phyloP scores from a whole-genome alignment of 1,140 invertebrate genomes.

The fruit fly (Drosophila melanogaster) region Release_6_plus_ISO1_MT NT_033777.3:16963501-16964000 shows the following conservation, averaged over 20 bases:
- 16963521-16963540: slow-evolving; percentile 82
- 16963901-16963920: background rate
- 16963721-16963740: slow-evolving; percentile 9
- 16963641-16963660: slow-evolving; percentile 80
- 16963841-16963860: slow-evolving; percentile 54
- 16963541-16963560: slow-evolving; percentile 82
- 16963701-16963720: slow-evolving; percentile 12
- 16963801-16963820: slow-evolving; percentile 72
- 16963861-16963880: background rate
- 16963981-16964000: slow-evolving; percentile 15
- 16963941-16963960: slow-evolving; percentile 38
- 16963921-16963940: slow-evolving; percentile 48
- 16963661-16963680: slow-evolving; percentile 62
- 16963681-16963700: slow-evolving; percentile 19
- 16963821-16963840: slow-evolving; percentile 51
- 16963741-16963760: slow-evolving; percentile 32
- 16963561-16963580: slow-evolving; percentile 82
- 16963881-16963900: background rate
- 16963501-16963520: slow-evolving; percentile 81
- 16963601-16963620: slow-evolving; percentile 83
- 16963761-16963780: slow-evolving; percentile 76
- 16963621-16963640: slow-evolving; percentile 81
- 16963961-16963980: slow-evolving; percentile 12
- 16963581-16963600: slow-evolving; percentile 83
- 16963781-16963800: slow-evolving; percentile 64